Base-by-base conservation (phyloP, 2,888 invertebrate genomes). In the Laothoe populi region DNA sequence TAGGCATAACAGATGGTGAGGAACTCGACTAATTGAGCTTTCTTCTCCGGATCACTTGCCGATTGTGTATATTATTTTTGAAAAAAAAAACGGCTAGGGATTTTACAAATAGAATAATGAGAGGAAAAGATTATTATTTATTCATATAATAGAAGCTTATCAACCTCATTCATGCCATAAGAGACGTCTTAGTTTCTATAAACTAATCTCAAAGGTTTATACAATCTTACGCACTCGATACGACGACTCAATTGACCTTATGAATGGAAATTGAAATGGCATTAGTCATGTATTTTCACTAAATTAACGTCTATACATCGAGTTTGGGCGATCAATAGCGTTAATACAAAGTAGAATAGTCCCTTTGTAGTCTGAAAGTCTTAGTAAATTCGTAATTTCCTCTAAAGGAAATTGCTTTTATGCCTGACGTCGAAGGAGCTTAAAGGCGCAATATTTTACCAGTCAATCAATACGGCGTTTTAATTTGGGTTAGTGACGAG, bases 361-460 rank as follows among this genome's bases (percentile, higher is more conserved):
- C 70, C 72, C 66, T 79, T 85, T 82, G 81, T 80, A 65, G 66
- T 48, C 66, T 60, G 62, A 74, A 74, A 73, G 74, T 79, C 73
- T 69, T 71, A 71, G 71, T 74, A 80, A 83, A 81, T 78, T 77
- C 75, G 79, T 86, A 86, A 87, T 88, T 87, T 88, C 87, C 88
- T 83, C 72, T 63, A 44, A 66, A 82, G 87, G 88, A 88, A 89
- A 88, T 88, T 87, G 79, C 81, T 73, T 81, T 85, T 82, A 71
- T 81, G 70, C 67, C 64, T 71, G 4, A 5, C 42, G 68, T 72
- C 71, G 75, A 77, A 71, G 72, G 67, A 71, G 63, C 44, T 44
- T 44, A 44, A 70, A 63, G 69, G 67, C 65, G 59, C 62, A 60
- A 72, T 63, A 63, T 67, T 67, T 75, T 72, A 66, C 59, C 65